A percentile compares a stretch with the other conserved stretches of the same genome.
Evolutionary conservation across 2,113 vertebrate species (phyloP).

Genomic region (Amphiprion ocellaris): DNA sequence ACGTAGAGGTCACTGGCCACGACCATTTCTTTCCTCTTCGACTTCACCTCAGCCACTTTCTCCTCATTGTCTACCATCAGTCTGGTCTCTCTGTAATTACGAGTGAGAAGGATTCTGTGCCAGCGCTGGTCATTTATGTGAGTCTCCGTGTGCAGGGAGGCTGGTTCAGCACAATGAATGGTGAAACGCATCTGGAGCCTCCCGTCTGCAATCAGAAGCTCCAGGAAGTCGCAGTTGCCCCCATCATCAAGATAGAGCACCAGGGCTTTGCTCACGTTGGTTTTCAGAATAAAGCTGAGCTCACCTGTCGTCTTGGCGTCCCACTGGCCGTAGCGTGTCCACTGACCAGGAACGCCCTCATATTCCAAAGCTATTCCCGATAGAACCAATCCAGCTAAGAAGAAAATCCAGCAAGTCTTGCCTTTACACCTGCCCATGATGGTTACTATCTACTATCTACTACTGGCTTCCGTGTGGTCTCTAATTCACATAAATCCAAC

Average conservation of each 20-base stretch:
- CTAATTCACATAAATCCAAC: constrained; percentile 64
- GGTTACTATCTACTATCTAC: constrained; percentile 62
- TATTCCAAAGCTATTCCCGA: constrained; percentile 88
- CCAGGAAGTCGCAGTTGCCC: constrained; percentile 96
- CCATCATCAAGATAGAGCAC: constrained; percentile 95
- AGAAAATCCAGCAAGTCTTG: constrained; percentile 56
- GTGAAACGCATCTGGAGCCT: constrained; percentile 91
- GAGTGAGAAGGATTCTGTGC: constrained; percentile 90
- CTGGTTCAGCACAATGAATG: constrained; percentile 93
- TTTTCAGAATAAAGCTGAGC: constrained; percentile 93
- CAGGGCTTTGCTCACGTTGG: constrained; percentile 90
- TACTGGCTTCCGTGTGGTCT: constrained; percentile 48
- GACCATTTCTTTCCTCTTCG: constrained; percentile 92
- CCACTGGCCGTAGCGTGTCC: constrained; percentile 94
- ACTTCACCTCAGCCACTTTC: constrained; percentile 89
- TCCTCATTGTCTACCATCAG: constrained; percentile 91
- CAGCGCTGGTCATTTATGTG: constrained; percentile 90
- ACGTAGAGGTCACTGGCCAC: constrained; percentile 94
- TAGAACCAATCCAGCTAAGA: constrained; percentile 76
- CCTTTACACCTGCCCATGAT: constrained; percentile 71
- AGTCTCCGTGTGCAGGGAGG: constrained; percentile 88
- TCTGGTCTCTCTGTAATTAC: constrained; percentile 87
- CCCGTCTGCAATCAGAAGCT: constrained; percentile 90
- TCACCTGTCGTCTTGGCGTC: constrained; percentile 88
- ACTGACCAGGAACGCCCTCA: constrained; percentile 92